A percentile compares a stretch with the other conserved stretches of the same genome.
These are phyloP conservation scores for Pyrgus malvae DNA, from an alignment of 2,888 invertebrate species.

Conservation along the genomic window DNA sequence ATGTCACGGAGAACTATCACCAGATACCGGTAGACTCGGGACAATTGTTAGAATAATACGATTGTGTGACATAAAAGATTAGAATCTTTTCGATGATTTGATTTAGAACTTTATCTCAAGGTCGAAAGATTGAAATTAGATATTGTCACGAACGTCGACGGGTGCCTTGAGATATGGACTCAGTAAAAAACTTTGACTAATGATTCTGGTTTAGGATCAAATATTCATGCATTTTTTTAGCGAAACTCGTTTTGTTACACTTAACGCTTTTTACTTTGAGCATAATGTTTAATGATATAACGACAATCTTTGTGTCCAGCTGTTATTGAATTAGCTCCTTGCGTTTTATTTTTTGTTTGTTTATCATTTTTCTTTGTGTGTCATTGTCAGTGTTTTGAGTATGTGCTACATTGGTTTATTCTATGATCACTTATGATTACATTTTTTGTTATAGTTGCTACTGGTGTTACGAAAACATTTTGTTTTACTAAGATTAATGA, in stretches of 20 bases:
- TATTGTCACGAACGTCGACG: constrained; percentile 7
- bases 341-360: constrained; percentile 32
- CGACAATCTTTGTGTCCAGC: constrained; percentile 49
- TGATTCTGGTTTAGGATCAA: constrained; percentile 79
- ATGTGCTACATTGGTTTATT: not conserved
- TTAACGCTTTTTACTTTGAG: constrained; percentile 72
- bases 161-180: constrained; percentile 26
- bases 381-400: constrained; percentile 16
- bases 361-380: constrained; percentile 27
- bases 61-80: constrained; percentile 53
- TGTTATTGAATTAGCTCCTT: constrained; percentile 37
- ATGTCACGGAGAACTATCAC: constrained; percentile 68
- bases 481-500: not conserved
- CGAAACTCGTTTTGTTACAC: constrained; percentile 73
- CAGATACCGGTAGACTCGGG: constrained; percentile 53
- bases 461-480: constrained; percentile 1
- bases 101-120: constrained; percentile 31
- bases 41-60: constrained; percentile 64
- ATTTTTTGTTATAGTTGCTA: not conserved
- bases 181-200: constrained; percentile 77
- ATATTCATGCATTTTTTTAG: constrained; percentile 75
- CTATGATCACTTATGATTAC: not conserved
- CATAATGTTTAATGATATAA: constrained; percentile 73
- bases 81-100: constrained; percentile 30
- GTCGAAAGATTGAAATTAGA: constrained; percentile 43